These are phyloP conservation scores for Mormyrops attenuatus DNA, from an alignment of 2,797 vertebrate genomes.

Conservation along the genomic window DNA sequence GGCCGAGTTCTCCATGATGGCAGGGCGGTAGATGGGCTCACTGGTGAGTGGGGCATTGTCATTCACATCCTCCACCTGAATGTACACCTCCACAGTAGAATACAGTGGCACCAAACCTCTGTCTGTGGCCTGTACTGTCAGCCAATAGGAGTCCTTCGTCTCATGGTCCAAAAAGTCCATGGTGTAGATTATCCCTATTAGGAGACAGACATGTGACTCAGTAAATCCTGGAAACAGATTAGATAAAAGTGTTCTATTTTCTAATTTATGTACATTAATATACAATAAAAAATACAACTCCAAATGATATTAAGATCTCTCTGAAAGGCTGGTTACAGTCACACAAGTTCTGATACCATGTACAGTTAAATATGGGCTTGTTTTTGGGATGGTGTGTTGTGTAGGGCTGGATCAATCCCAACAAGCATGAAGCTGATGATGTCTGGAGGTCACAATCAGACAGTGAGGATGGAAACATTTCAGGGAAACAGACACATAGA, in stretches of 20 bases:
- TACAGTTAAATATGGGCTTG: not conserved
- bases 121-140: conserved; percentile 83
- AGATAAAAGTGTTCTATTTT: not conserved
- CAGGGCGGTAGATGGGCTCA: conserved; percentile 89
- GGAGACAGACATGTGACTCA: conserved; percentile 28
- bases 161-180: conserved; percentile 87
- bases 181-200: conserved; percentile 85
- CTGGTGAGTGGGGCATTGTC: conserved; percentile 94
- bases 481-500: not conserved
- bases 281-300: not conserved
- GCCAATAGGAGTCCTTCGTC: conserved; percentile 85
- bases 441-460: not conserved
- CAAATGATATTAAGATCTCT: not conserved
- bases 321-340: not conserved
- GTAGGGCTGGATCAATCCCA: not conserved
- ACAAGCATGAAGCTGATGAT: not conserved
- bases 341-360: not conserved
- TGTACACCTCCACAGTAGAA: conserved; percentile 85
- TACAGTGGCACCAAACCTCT: conserved; percentile 79
- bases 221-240: not conserved
- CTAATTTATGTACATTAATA: not conserved
- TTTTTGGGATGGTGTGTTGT: not conserved
- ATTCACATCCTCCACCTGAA: conserved; percentile 89
- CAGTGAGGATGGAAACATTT: not conserved
- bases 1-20: conserved; percentile 87